Evolutionary conservation across 2,113 vertebrate species (phyloP).

Genomic region (Taurulus bubalis): DNA sequence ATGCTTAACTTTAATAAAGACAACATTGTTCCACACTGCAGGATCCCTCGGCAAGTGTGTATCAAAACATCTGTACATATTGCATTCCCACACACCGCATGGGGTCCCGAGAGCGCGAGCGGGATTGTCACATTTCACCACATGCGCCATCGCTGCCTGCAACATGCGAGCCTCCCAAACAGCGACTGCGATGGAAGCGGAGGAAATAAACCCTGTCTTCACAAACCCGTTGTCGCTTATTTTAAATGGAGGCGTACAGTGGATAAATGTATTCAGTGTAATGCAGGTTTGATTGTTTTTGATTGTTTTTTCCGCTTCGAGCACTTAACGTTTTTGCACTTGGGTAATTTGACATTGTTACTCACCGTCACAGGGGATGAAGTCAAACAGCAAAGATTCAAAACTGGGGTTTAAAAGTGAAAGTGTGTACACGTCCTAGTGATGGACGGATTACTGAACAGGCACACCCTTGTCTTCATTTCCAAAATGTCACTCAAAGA

Average conservation of each 20-base stretch:
- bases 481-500: background rate
- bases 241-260: constrained; percentile 57
- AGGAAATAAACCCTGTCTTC: constrained; percentile 35
- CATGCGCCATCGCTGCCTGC: constrained; percentile 50
- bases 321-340: background rate
- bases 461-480: background rate
- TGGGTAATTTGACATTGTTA: constrained; percentile 17
- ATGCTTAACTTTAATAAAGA: constrained; percentile 75
- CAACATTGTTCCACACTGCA: constrained; percentile 65
- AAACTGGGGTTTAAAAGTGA: background rate
- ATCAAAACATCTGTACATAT: constrained; percentile 69
- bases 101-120: constrained; percentile 53
- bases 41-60: constrained; percentile 63
- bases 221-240: constrained; percentile 39
- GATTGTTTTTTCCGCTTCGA: constrained; percentile 20
- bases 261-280: constrained; percentile 32
- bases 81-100: constrained; percentile 38
- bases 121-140: constrained; percentile 65
- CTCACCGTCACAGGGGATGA: background rate
- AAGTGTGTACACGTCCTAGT: background rate
- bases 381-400: background rate
- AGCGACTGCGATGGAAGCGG: constrained; percentile 48
- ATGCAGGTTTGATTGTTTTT: constrained; percentile 40
- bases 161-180: constrained; percentile 43
- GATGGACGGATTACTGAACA: background rate